These are phyloP conservation scores for Taxidea taxus DNA, from an alignment of 2,113 vertebrate species.

Conservation along the genomic window DNA sequence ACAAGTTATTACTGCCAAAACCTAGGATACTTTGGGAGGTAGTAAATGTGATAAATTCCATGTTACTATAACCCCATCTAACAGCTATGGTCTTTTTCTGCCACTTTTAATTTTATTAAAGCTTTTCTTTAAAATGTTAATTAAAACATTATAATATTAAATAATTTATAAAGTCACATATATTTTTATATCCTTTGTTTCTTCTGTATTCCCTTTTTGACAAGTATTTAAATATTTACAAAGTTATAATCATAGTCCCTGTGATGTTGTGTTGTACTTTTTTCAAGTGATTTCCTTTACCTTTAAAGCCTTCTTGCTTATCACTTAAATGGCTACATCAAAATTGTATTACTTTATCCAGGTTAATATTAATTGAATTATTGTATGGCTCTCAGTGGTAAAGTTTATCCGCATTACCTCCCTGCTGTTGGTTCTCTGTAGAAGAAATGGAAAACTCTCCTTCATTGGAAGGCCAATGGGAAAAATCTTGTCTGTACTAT, in stretches of 20 bases:
- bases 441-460: neutral
- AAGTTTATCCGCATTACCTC: neutral
- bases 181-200: neutral
- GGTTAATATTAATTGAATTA: neutral
- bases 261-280: neutral
- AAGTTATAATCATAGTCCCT: neutral
- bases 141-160: constrained; percentile 27
- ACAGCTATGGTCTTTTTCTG: neutral
- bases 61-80: neutral
- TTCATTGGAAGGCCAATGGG: neutral
- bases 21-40: neutral
- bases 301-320: neutral
- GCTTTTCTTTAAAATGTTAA: constrained; percentile 24
- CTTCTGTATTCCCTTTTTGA: neutral
- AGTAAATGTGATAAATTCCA: neutral
- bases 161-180: neutral
- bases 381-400: neutral
- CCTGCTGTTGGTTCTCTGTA: neutral
- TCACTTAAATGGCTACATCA: constrained; percentile 13
- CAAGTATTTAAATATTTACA: neutral
- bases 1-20: neutral
- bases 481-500: neutral
- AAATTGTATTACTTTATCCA: neutral
- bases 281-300: neutral
- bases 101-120: constrained; percentile 30